These are phyloP conservation scores for Leptura quadrifasciata DNA, from an alignment of 2,888 invertebrate genomes.

Conservation along the genomic window DNA sequence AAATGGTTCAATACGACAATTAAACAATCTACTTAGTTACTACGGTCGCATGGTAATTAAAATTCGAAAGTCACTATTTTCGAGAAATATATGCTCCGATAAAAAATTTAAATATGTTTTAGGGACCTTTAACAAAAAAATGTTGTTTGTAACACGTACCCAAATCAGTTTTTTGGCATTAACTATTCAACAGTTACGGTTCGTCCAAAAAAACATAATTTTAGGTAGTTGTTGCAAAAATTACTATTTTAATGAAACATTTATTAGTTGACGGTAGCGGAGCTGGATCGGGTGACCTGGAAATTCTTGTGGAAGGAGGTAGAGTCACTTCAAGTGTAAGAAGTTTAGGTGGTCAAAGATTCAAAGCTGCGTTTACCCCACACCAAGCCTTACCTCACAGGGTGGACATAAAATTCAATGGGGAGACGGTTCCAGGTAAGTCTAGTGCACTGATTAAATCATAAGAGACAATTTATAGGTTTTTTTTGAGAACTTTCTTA, in stretches of 20 bases:
- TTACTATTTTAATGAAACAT: neutral
- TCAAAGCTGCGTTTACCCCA: constrained; percentile 95
- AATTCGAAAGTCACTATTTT: no score
- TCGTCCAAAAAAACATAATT: no score
- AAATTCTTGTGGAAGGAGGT: constrained; percentile 95
- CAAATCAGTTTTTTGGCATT: no score
- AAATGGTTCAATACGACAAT: no score
- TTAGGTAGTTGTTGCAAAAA: no score
- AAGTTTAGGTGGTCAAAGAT: constrained; percentile 91
- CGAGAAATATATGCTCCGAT: no score
- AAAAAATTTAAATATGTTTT: no score
- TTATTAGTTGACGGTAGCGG: constrained; percentile 92
- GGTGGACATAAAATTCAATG: constrained; percentile 96
- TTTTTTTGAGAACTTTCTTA: neutral
- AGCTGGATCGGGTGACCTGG: constrained; percentile 97
- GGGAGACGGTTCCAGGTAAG: constrained; percentile 92
- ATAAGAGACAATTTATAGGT: neutral
- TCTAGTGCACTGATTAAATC: constrained; percentile 56
- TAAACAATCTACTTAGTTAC: no score
- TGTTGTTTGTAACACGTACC: no score
- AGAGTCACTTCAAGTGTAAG: constrained; percentile 95
- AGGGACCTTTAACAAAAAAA: no score
- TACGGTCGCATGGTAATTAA: no score
- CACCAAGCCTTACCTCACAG: constrained; percentile 89
- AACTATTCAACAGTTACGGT: no score